Evolutionary conservation across 2,888 invertebrate species (phyloP).

Genomic region (Papilio protenor): DNA sequence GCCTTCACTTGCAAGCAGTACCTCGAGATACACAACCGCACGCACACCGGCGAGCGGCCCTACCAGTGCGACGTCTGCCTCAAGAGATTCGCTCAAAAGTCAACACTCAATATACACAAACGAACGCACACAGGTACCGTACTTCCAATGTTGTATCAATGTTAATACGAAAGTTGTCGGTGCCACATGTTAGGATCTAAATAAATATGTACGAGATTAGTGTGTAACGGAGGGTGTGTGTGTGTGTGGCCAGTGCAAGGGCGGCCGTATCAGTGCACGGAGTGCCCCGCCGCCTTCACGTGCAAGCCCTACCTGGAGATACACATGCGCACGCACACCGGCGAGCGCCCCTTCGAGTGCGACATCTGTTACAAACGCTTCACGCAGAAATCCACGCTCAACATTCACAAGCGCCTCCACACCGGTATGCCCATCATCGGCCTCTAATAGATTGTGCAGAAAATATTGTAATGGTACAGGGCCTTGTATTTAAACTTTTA

Average conservation of each 20-base stretch:
- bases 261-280: slow-evolving; percentile 83
- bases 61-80: slow-evolving; percentile 90
- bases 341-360: slow-evolving; percentile 84
- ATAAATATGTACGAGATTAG: slow-evolving; percentile 25
- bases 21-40: slow-evolving; percentile 83
- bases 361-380: slow-evolving; percentile 85
- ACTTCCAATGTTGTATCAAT: slow-evolving; percentile 32
- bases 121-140: slow-evolving; percentile 88
- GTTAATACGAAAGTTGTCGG: slow-evolving; percentile 70
- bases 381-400: slow-evolving; percentile 85
- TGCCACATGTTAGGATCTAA: slow-evolving; percentile 69
- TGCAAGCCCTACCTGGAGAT: slow-evolving; percentile 86
- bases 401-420: slow-evolving; percentile 85
- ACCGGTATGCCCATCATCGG: slow-evolving; percentile 71
- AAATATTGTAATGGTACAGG: neutral
- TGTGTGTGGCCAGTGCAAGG: slow-evolving; percentile 76
- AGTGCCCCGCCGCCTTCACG: slow-evolving; percentile 85
- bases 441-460: neutral
- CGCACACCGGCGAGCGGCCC: slow-evolving; percentile 83
- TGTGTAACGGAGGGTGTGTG: slow-evolving; percentile 49
- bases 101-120: slow-evolving; percentile 92
- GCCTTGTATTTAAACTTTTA: neutral
- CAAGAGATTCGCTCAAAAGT: slow-evolving; percentile 92
- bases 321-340: slow-evolving; percentile 86
- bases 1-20: slow-evolving; percentile 85